Evolutionary conservation across 2,797 vertebrate species (phyloP).

Genomic region (Microctenopoma lineatum): DNA sequence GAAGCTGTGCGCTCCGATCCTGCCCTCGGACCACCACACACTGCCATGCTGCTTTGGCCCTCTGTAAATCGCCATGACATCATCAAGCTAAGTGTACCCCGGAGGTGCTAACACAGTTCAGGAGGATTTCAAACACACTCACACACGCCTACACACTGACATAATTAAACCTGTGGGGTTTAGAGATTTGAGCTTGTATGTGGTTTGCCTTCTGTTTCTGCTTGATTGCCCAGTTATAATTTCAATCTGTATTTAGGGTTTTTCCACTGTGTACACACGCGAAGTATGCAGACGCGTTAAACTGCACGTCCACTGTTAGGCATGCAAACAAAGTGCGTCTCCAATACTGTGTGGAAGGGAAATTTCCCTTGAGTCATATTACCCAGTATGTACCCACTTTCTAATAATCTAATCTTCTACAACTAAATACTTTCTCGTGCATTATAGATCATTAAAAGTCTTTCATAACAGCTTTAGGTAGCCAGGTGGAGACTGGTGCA

Average conservation of each 20-base stretch:
- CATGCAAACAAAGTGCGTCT: neutral
- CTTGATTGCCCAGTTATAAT: conserved; percentile 39
- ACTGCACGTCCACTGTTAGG: conserved; percentile 13
- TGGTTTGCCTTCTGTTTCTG: conserved; percentile 44
- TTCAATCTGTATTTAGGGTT: conserved; percentile 47
- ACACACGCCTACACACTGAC: conserved; percentile 21
- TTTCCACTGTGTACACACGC: conserved; percentile 25
- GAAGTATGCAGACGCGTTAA: conserved; percentile 15
- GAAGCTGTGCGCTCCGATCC: conserved; percentile 12
- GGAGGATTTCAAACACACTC: conserved; percentile 36
- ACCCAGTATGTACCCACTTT: neutral
- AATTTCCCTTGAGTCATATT: neutral
- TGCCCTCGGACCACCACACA: conserved; percentile 30
- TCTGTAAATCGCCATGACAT: conserved; percentile 44
- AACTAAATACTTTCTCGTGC: neutral
- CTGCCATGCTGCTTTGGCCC: conserved; percentile 6
- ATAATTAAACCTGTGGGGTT: conserved; percentile 57
- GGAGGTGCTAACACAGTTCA: conserved; percentile 20
- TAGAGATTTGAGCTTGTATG: conserved; percentile 35
- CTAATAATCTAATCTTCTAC: neutral
- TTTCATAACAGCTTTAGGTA: too few relatives aligned
- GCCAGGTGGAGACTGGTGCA: too few relatives aligned
- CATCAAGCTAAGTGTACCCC: conserved; percentile 51
- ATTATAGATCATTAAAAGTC: neutral
- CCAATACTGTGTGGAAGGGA: neutral